Percentiles rank a stretch among this genome's conserved stretches.
Conservation (phyloP, 2,797 vertebrate genomes). For the Streptopelia turtur region DNA sequence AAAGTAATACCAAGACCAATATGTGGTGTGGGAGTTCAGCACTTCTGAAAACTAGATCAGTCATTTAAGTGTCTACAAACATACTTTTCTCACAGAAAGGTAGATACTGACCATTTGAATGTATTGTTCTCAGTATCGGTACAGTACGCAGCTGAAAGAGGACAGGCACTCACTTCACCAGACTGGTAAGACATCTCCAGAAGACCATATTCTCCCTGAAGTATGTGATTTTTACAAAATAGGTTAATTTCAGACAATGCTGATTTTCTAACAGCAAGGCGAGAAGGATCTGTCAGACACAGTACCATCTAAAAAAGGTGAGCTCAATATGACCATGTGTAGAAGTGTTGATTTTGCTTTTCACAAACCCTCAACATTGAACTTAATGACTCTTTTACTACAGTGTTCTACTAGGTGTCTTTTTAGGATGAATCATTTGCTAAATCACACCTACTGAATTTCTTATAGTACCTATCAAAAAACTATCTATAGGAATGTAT, state of each 20-base stretch:
- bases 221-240: not conserved
- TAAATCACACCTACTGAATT: not conserved
- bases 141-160: not conserved
- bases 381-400: not conserved
- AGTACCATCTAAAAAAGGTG: not conserved
- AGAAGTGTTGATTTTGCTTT: not conserved
- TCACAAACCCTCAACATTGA: not conserved
- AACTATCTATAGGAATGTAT: not conserved
- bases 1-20: not conserved
- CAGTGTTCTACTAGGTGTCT: not conserved
- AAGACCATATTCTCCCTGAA: not conserved
- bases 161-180: not conserved
- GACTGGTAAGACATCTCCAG: not conserved
- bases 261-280: not conserved
- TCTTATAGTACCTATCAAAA: not conserved
- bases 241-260: not conserved
- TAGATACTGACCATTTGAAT: not conserved
- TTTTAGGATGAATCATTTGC: not conserved
- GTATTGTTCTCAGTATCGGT: not conserved
- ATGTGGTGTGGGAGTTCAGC: not conserved
- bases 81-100: not conserved
- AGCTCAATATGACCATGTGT: not conserved
- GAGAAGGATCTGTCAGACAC: not conserved
- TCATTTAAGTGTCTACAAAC: not conserved
- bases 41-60: not conserved